Evolutionary conservation across 1,140 invertebrate genomes (phyloP).

Genomic region (Vanessa tameamea): DNA sequence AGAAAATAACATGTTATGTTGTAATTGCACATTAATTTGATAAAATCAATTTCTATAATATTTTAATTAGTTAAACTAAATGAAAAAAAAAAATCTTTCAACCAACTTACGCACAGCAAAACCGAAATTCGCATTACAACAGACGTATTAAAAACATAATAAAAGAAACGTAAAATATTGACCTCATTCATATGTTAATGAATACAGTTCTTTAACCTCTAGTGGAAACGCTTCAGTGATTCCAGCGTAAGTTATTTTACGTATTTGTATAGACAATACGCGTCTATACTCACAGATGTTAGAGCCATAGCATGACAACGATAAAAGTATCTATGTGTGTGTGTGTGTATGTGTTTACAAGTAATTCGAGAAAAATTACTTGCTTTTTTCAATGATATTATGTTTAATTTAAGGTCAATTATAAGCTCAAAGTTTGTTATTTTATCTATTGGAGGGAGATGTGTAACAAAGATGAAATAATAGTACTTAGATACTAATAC

Average conservation of each 20-base stretch:
- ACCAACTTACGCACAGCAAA: neutral
- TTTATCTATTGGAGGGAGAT: neutral
- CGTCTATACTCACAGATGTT: neutral
- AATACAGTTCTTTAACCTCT: conserved; percentile 56
- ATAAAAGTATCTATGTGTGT: neutral
- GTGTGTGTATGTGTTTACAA: neutral
- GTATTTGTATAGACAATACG: conserved; percentile 4
- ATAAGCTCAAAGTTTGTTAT: neutral
- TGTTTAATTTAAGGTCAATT: neutral
- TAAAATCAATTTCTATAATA: neutral
- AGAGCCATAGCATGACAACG: too few species aligned
- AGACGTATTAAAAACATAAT: conserved; percentile 18
- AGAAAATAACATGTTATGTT: neutral
- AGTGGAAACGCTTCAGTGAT: conserved; percentile 49
- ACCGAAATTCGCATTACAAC: conserved; percentile 4
- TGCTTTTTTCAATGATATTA: too few species aligned
- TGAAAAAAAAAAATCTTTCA: neutral
- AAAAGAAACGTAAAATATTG: conserved; percentile 42
- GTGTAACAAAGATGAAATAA: neutral
- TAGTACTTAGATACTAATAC: conserved; percentile 8
- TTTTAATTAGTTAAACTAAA: neutral
- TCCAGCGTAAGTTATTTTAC: conserved; percentile 23
- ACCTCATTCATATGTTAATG: conserved; percentile 49
- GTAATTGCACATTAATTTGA: neutral
- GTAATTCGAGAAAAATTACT: too few species aligned